Evolutionary conservation across 2,797 vertebrate species (phyloP).

Genomic region (Orientallactaga sibirica): DNA sequence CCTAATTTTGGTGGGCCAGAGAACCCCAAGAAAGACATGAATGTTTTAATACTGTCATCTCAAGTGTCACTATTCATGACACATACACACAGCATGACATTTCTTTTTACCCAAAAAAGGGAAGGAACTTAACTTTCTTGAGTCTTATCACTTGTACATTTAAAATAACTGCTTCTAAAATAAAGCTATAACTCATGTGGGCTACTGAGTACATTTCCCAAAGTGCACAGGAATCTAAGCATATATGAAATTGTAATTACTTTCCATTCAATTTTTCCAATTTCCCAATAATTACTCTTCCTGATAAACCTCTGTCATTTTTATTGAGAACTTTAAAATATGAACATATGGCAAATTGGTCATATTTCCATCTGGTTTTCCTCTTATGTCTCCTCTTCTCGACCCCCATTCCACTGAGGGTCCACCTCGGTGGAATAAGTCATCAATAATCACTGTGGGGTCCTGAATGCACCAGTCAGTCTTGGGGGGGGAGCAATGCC

Average conservation of each 20-base stretch:
- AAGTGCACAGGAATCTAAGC: slow-evolving; percentile 48
- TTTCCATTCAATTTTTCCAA: slow-evolving; percentile 62
- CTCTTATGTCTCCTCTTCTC: too few species aligned
- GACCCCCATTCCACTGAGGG: too few species aligned
- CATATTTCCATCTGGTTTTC: too few species aligned
- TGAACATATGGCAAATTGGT: too few species aligned
- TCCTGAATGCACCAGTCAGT: too few species aligned
- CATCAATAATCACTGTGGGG: too few species aligned
- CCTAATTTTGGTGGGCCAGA: slow-evolving; percentile 18
- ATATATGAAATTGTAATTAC: slow-evolving; percentile 65
- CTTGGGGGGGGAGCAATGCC: too few species aligned
- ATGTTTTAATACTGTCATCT: slow-evolving; percentile 50
- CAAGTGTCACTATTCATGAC: slow-evolving; percentile 33
- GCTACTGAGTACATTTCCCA: slow-evolving; percentile 28
- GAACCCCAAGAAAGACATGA: slow-evolving; percentile 47
- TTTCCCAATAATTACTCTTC: slow-evolving; percentile 53
- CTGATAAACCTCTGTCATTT: not conserved
- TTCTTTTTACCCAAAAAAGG: slow-evolving; percentile 39
- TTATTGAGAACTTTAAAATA: too few species aligned
- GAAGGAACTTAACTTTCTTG: slow-evolving; percentile 38
- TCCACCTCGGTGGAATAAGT: too few species aligned
- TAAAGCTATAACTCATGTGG: slow-evolving; percentile 53
- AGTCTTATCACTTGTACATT: slow-evolving; percentile 45
- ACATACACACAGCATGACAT: slow-evolving; percentile 2
- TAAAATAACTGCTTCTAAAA: slow-evolving; percentile 63